phyloP scores from a whole-genome alignment of 2,113 vertebrate species.

The Centrocercus urophasianus region DNA sequence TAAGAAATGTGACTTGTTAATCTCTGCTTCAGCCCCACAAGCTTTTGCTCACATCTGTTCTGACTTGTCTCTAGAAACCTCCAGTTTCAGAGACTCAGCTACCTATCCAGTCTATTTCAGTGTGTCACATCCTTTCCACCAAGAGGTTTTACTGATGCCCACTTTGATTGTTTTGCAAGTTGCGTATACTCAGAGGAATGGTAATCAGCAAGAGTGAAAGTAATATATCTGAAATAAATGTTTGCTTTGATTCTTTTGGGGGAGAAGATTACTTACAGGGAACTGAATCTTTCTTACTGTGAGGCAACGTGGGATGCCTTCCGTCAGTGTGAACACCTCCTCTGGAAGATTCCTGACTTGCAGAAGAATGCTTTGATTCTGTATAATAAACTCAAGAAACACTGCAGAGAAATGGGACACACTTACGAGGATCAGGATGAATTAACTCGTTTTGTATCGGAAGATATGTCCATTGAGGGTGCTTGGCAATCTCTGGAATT shows the following conservation, averaged over 20 bases:
- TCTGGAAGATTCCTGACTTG: conserved; percentile 69
- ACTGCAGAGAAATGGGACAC: conserved; percentile 77
- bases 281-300: conserved; percentile 76
- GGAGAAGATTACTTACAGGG: conserved; percentile 76
- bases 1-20: background rate
- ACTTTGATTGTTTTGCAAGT: background rate
- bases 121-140: background rate
- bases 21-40: background rate
- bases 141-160: background rate
- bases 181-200: background rate
- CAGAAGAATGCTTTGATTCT: conserved; percentile 80
- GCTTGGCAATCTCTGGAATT: conserved; percentile 81
- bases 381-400: conserved; percentile 77
- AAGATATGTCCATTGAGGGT: conserved; percentile 37
- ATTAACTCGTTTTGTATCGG: conserved; percentile 51
- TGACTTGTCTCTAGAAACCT: background rate
- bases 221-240: background rate
- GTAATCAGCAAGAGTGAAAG: background rate
- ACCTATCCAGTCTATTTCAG: background rate
- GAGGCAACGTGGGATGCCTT: conserved; percentile 80
- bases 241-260: conserved; percentile 43
- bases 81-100: background rate
- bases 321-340: conserved; percentile 70
- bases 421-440: conserved; percentile 74
- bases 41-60: background rate